Evolutionary conservation across 2,888 invertebrate species (phyloP), one percentile per base, ranked within the genome.

Genomic region (Polyommatus iphigenia): DNA sequence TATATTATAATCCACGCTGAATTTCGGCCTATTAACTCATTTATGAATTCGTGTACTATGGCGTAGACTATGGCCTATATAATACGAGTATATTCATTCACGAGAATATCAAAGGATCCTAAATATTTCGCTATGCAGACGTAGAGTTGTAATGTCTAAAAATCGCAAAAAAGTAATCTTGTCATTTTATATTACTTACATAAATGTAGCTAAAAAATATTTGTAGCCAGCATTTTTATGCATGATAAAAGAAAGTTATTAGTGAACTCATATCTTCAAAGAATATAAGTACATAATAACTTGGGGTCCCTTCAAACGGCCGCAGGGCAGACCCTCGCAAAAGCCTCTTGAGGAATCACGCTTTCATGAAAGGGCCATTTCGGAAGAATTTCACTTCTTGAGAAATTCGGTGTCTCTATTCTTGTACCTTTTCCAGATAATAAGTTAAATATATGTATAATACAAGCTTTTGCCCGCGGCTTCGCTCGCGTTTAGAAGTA

Each of bases 311-410:
- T 29, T 24, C 75, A 54, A 75, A 75, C 41, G 75, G 75, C 75
- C 75, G 50, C 50, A 29, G 75, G 75, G 29, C 46, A 46, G 73
- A 50, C 75, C 75, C 75, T 75, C 18, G 20, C 73, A 3, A n/a
- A 36, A 72, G 41, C 29, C 75, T 75, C 54, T 10, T n/a, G 50
- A 75, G 75, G 54, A 75, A 75, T 75, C 75, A 75, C 75, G 50
- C 50, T 41, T 18, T 73, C 46, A 46, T 73, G 41, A 29, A 54
- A 54, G 75, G 46, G 50, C 75, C 29, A 29, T 75, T 54, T 75
- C 54, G 75, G 54, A 20, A 15, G 50, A 75, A 75, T n/a, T 72
- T 36, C 73, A 73, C n/a, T 13, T 46, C 29, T 10, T 67, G 62
- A 24, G 24, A 67, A 13, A 24, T 62, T 62, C 62, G 20, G 62